phyloP scores from a whole-genome alignment of 2,888 invertebrate genomes.

The Drosophila kambysellisi region DNA sequence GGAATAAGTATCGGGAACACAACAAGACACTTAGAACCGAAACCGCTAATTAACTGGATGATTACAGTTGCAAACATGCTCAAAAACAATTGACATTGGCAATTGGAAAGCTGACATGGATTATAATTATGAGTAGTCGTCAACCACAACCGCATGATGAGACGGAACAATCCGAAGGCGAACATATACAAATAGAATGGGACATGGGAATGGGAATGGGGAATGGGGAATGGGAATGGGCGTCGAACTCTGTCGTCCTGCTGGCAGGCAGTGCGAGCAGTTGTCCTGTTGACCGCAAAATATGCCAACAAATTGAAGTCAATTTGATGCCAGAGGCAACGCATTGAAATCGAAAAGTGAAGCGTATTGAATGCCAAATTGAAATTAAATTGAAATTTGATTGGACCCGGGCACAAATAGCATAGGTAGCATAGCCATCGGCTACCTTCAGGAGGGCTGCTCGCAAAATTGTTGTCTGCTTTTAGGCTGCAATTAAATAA shows the following conservation, averaged over 20 bases:
- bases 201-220: background rate
- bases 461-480: slow-evolving; percentile 34
- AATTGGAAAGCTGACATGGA: slow-evolving; percentile 26
- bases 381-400: slow-evolving; percentile 71
- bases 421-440: slow-evolving; percentile 23
- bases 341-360: slow-evolving; percentile 66
- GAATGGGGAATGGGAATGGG: background rate
- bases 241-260: background rate
- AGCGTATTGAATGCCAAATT: slow-evolving; percentile 69
- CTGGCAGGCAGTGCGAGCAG: slow-evolving; percentile 18
- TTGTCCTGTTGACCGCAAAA: slow-evolving; percentile 72
- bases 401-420: slow-evolving; percentile 41
- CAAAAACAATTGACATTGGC: slow-evolving; percentile 45
- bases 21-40: slow-evolving; percentile 22
- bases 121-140: slow-evolving; percentile 32
- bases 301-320: slow-evolving; percentile 60
- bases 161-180: background rate
- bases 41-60: slow-evolving; percentile 26
- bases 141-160: slow-evolving; percentile 42
- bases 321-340: slow-evolving; percentile 45
- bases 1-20: background rate
- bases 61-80: slow-evolving; percentile 32
- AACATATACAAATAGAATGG: slow-evolving; percentile 8
- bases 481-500: slow-evolving; percentile 70
- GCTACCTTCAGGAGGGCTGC: slow-evolving; percentile 11